phyloP scores from a whole-genome alignment of 2,797 vertebrate genomes.

The Rhinophrynus dorsalis region DNA sequence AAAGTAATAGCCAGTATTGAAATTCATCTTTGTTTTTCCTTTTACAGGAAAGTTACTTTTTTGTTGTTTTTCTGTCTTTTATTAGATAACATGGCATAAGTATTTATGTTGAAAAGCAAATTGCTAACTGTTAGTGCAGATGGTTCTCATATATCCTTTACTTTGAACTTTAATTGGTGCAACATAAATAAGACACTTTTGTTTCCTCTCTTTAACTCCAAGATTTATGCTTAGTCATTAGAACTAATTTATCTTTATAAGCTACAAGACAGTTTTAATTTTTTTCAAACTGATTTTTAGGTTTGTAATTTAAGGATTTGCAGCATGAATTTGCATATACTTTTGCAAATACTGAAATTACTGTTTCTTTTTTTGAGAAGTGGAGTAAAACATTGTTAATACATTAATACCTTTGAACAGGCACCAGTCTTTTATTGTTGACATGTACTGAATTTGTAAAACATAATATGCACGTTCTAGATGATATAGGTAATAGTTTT shows the following conservation, averaged over 20 bases:
- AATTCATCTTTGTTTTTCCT: constrained; percentile 12
- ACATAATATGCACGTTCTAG: too few species aligned
- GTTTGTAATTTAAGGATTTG: constrained; percentile 60
- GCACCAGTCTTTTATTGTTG: too few species aligned
- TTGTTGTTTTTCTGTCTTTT: constrained; percentile 20
- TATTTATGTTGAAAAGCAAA: constrained; percentile 38
- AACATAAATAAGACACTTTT: constrained; percentile 58
- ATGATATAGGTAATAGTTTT: too few species aligned
- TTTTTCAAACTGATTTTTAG: constrained; percentile 60
- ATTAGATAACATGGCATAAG: background rate
- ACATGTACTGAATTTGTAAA: too few species aligned
- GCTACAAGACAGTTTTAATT: constrained; percentile 35
- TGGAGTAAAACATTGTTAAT: background rate
- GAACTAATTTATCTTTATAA: constrained; percentile 51
- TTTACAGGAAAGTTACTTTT: background rate
- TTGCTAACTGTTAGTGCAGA: constrained; percentile 26
- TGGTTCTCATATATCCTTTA: constrained; percentile 37
- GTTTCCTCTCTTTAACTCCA: constrained; percentile 34
- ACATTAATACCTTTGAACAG: background rate
- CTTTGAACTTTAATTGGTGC: constrained; percentile 53
- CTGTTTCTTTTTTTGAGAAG: constrained; percentile 55
- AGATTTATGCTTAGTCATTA: constrained; percentile 46
- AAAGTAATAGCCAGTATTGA: constrained; percentile 26
- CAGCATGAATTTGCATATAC: constrained; percentile 56
- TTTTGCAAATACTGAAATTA: constrained; percentile 65